Conservation (phyloP, 53 echinoderm and acorn worm genomes). For the Arbacia lixula region DNA sequence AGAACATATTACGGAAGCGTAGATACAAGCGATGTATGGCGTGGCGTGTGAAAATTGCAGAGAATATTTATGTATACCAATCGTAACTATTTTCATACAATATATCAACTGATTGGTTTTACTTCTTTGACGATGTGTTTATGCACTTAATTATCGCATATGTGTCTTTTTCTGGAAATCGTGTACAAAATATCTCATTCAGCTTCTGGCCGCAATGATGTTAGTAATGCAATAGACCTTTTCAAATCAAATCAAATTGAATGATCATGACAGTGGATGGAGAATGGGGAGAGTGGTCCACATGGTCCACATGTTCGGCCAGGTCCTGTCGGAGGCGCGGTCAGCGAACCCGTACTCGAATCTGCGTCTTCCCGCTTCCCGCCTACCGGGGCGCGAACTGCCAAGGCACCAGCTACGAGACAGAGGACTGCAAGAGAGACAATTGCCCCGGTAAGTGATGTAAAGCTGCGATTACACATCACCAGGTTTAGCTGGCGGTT, state of each 20-base stretch:
- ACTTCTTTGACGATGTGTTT: no score
- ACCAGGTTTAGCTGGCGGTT: neutral
- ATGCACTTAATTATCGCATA: neutral
- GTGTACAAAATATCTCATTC: neutral
- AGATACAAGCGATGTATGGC: no score
- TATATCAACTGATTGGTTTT: neutral
- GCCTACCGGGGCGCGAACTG: neutral
- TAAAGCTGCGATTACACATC: neutral
- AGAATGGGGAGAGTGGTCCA: neutral
- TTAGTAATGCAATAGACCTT: neutral
- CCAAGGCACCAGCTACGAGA: neutral
- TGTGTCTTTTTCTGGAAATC: neutral
- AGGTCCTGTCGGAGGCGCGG: neutral
- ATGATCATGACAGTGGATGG: constrained; percentile 3
- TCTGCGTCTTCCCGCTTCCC: neutral
- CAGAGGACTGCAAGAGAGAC: neutral
- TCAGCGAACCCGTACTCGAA: neutral
- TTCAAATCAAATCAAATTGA: no score
- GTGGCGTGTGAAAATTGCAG: no score
- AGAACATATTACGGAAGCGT: no score
- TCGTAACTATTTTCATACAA: neutral
- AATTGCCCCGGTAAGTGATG: neutral
- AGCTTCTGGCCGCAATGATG: no score
- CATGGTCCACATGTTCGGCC: neutral
- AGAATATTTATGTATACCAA: neutral